Conservation (phyloP, 53 echinoderm and acorn worm genomes). For the Holothuria scabra region DNA sequence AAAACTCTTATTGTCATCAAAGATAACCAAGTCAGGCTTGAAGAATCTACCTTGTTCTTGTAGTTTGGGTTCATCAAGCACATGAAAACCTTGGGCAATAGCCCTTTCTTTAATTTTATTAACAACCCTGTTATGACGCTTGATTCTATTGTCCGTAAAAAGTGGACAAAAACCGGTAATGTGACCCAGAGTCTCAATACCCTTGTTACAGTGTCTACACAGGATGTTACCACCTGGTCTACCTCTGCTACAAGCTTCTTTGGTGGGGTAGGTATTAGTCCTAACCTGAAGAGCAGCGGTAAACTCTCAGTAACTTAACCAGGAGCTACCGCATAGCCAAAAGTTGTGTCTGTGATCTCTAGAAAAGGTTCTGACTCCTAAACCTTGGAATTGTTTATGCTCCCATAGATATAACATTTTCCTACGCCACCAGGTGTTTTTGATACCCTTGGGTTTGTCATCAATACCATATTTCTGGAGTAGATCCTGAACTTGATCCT, state of each 20-base stretch:
- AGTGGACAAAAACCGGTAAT: not conserved
- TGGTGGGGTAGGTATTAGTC: conserved; percentile 8
- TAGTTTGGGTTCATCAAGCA: not conserved
- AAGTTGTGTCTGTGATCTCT: not conserved
- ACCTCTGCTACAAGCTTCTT: not conserved
- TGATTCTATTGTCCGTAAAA: conserved; percentile 6
- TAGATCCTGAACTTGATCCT: not conserved
- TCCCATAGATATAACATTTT: not conserved
- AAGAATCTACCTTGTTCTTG: not conserved
- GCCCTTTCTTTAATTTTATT: not conserved
- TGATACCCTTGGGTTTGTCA: too few relatives aligned
- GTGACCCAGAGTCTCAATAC: not conserved
- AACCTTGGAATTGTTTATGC: not conserved
- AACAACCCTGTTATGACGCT: not conserved
- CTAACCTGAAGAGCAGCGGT: not conserved
- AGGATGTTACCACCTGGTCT: not conserved
- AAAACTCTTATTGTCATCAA: not conserved
- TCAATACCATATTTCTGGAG: not conserved
- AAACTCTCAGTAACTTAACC: not conserved
- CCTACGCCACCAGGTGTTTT: not conserved
- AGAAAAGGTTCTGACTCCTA: not conserved
- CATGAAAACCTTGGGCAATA: not conserved
- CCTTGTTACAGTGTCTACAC: not conserved
- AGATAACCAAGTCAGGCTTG: not conserved
- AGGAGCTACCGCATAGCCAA: not conserved